Base-by-base conservation (phyloP, 2,113 vertebrate species). In the Leuciscus idus region DNA sequence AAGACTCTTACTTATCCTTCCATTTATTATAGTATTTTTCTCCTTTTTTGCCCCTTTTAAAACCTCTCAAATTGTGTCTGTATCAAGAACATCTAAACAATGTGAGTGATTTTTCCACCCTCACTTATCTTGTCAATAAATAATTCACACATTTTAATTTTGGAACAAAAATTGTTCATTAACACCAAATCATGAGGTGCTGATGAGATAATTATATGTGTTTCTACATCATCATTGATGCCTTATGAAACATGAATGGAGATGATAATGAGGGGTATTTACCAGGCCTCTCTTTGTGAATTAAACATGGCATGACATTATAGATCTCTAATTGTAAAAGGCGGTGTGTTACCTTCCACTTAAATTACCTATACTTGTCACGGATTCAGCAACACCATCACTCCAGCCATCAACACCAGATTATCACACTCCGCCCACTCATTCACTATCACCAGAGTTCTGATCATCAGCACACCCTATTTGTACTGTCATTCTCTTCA, bases 121-220 rank as follows among this genome's bases (percentile, higher is more conserved):
- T 64, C n/a, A 64, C 23, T 80, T 62, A 43, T 36, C 33, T 13
- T 80, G 55, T 12, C 21, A 26, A 59, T 80, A 43, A 80, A 80
- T 80, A 62, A 81, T 48, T 30, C 23, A 81, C 23, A 30, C 43
- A 50, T 62, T 81, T 48, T 28, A 64, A 64, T 28, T 46, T 48
- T 19, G 23, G 39, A 81, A 28, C 36, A 64, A 28, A 64, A 81
- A 23, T 4, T 15, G 28, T 64, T 48, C 4, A 64, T 81, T 81
- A 81, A 6, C 36, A 6, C 13, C 59, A 64, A 43, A 66, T 30
- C n/a, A 66, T 11, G 59, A 86, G 68, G 39, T 50, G 66, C 66
- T 43, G 83, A 77, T 84, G 55, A 52, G n/a, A 84, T 81, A 86
- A 88, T 88, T 86, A 76, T 66, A 50, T 75, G 50, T 81, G 73